phyloP scores from a whole-genome alignment of 2,888 invertebrate species.

The Ecliptopera silaceata region DNA sequence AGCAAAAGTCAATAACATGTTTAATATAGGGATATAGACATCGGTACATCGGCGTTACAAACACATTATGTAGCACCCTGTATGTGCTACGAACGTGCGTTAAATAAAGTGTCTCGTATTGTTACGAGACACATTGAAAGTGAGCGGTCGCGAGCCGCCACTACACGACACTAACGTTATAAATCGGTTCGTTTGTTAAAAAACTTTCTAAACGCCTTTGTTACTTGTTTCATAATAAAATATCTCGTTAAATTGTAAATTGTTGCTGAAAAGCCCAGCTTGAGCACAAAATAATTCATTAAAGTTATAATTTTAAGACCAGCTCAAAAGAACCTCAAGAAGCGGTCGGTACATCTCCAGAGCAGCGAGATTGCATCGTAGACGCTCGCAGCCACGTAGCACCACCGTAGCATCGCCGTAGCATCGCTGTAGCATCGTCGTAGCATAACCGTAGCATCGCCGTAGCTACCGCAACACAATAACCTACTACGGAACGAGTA shows the following conservation, averaged over 20 bases:
- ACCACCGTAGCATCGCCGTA: constrained; percentile 8
- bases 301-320: constrained; percentile 10
- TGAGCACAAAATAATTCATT: background rate
- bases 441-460: constrained; percentile 12
- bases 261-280: background rate
- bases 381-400: constrained; percentile 11
- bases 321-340: constrained; percentile 17
- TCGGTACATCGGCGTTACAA: no score
- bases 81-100: no score
- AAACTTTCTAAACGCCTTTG: background rate
- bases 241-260: background rate
- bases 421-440: constrained; percentile 12
- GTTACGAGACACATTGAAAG: no score
- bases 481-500: background rate
- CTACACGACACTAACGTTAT: no score
- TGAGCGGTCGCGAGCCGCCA: no score
- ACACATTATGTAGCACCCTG: no score
- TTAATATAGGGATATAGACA: no score
- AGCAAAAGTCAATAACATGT: no score
- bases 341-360: constrained; percentile 11
- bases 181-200: no score
- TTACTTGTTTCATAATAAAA: background rate
- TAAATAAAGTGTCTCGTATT: no score
- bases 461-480: background rate
- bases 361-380: constrained; percentile 19